Evolutionary conservation across 2,888 invertebrate genomes (phyloP).

Genomic region (Rosalia funebris): DNA sequence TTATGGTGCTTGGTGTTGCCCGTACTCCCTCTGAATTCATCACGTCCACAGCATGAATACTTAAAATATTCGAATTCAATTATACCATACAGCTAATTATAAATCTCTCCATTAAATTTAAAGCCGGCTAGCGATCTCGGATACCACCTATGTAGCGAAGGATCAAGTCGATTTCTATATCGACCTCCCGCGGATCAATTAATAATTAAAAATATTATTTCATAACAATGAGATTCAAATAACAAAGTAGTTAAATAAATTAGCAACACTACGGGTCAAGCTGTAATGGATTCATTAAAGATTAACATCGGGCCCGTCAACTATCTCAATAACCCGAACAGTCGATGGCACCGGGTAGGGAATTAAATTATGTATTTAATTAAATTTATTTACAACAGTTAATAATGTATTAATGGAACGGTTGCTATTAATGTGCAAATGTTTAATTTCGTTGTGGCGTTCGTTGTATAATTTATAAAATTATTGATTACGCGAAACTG

Average conservation of each 20-base stretch:
- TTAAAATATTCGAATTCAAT: slow-evolving; percentile 49
- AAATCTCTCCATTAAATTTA: slow-evolving; percentile 39
- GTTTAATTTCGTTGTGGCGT: slow-evolving; percentile 50
- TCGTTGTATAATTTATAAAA: slow-evolving; percentile 42
- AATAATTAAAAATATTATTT: slow-evolving; percentile 52
- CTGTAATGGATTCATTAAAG: slow-evolving; percentile 61
- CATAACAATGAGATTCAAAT: slow-evolving; percentile 49
- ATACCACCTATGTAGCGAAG: slow-evolving; percentile 27
- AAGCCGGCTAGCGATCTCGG: slow-evolving; percentile 22
- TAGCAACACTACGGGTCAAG: slow-evolving; percentile 56
- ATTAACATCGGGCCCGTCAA: slow-evolving; percentile 52
- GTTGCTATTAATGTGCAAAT: slow-evolving; percentile 54
- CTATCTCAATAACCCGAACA: slow-evolving; percentile 23
- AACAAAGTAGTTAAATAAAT: slow-evolving; percentile 51
- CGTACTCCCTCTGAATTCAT: slow-evolving; percentile 31
- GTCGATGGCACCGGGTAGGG: slow-evolving; percentile 15
- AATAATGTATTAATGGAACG: slow-evolving; percentile 55
- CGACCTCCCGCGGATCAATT: slow-evolving; percentile 51
- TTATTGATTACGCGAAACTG: slow-evolving; percentile 18
- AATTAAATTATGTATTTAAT: slow-evolving; percentile 54
- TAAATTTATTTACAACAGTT: slow-evolving; percentile 54
- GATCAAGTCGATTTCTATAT: slow-evolving; percentile 37
- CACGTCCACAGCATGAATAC: slow-evolving; percentile 40
- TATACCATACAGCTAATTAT: slow-evolving; percentile 45
- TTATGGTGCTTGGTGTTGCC: slow-evolving; percentile 22